Evolutionary conservation across 2,888 invertebrate genomes (phyloP), one percentile per base, ranked within the genome.

Genomic region (Pecten maximus): DNA sequence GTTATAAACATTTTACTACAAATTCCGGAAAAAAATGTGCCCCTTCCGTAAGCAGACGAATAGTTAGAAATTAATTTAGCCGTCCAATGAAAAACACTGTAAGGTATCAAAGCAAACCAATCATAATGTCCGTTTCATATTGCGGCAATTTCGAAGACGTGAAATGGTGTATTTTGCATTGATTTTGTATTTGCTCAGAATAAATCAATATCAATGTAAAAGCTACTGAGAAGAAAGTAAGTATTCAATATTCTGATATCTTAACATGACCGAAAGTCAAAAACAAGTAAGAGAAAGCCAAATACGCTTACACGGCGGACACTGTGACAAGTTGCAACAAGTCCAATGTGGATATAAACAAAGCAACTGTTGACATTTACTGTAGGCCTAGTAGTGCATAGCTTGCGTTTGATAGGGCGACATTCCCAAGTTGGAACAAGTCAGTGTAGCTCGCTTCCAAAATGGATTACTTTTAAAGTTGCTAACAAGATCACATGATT

Each of bases 101-200:
- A 35, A 74, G 28, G 10, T 74, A 35, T 35, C 28, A 15, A 74
- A 35, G n/a, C 15, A 35, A 90, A 28, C 93, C 93, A 93, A 93
- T 92, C 87, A 91, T 87, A 91, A 12, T 2, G 2, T n/a, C 28
- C 40, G 28, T 91, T 28, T 86, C 89, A 90, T 44, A 88, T 28
- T 92, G 93, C 93, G 93, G 93, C 60, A 93, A 93, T 90, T 93
- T 93, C 91, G 92, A 93, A 93, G 92, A 90, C 28, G 10, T 54
- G 54, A 35, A 74, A 74, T 74, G 35, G 35, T 35, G 28, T 28
- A 54, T 74, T 12, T 35, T 74, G 74, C 28, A 74, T 74, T n/a
- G 8, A 28, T 74, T 23, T 74, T 74, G 28, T 74, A 74, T 74
- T 74, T 28, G 35, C 23, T 74, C 35, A 35, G 74, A 35, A 74